phyloP scores from a whole-genome alignment of 1,140 invertebrate genomes.

The Trichoplusia ni region DNA sequence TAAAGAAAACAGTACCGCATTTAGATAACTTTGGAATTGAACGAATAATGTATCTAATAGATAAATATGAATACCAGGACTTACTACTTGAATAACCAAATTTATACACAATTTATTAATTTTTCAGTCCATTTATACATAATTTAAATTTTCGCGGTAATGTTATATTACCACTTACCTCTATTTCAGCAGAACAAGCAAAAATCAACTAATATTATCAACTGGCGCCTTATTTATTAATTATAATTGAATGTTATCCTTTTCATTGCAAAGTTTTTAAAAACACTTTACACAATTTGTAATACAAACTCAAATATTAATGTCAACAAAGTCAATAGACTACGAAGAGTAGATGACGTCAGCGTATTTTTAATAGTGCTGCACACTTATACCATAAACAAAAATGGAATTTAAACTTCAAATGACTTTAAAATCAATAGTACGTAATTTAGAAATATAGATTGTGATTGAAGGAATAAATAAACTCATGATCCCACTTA shows the following conservation, averaged over 20 bases:
- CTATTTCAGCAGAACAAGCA: neutral
- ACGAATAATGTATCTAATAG: too few relatives aligned
- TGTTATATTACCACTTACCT: constrained; percentile 6
- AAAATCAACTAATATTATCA: neutral
- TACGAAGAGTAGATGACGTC: constrained; percentile 15
- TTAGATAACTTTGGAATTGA: too few relatives aligned
- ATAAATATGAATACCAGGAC: too few relatives aligned
- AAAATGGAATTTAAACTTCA: too few relatives aligned
- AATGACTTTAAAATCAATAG: too few relatives aligned
- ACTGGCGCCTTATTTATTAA: neutral
- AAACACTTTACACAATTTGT: constrained; percentile 12
- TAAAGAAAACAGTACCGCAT: too few relatives aligned
- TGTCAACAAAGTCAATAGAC: constrained; percentile 26
- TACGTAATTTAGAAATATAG: too few relatives aligned
- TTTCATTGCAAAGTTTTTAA: constrained; percentile 11
- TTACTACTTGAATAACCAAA: too few relatives aligned
- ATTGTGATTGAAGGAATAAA: too few relatives aligned
- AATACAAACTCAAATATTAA: constrained; percentile 18
- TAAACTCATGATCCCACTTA: too few relatives aligned
- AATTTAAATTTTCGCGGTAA: constrained; percentile 24
- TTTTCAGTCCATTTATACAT: too few relatives aligned
- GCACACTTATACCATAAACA: neutral
- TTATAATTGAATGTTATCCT: neutral
- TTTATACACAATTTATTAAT: too few relatives aligned
- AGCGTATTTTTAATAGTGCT: constrained; percentile 24